Base-by-base conservation (phyloP, 2,888 invertebrate species). In the Machimus rusticus region DNA sequence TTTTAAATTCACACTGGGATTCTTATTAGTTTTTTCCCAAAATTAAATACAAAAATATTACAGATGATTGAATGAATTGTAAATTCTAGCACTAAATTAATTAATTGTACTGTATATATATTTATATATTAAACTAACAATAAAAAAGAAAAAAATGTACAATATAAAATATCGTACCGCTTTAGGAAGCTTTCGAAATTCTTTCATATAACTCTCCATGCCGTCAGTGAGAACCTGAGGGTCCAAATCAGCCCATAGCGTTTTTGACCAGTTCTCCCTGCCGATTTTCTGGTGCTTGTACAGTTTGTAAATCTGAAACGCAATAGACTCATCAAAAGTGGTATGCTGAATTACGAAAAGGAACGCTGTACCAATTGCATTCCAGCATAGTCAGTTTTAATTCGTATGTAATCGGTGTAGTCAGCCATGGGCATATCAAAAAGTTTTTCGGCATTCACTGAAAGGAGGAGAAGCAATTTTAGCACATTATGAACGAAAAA, bases 371-470 rank as follows among this genome's bases (percentile, higher is more conserved):
- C 92, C 89, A 93, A 90, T 87, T 96, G 95, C 94, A 98, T 94
- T 2, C 94, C 94, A 23, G 94, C 93, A 90, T 93, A 96, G 89
- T 96, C 95, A 0, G 92, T 90, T 90, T 94, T 95, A 0, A 95
- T 93, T 39, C 94, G 93, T 37, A 95, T 91, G 92, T 97, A 96
- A 88, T 95, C 95, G 0, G 96, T 95, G 90, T 98, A 98, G 91
- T 97, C 96, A 0, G 97, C 96, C 81, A 97, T 94, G 0, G 97
- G 95, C 90, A 98, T 95, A 90, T 98, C 97, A 92, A 98, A 98
- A 3, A 98, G 93, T 90, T 96, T 95, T 92, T 98, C 98, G 0
- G 97, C 97, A 87, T 95, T 95, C 5, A 95, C 94, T 89, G 95
- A 91, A 88, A 94, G 94, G 88, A 84, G 74, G 66, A 57, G 39